Base-by-base conservation (phyloP, 64 coral and sea anemone genomes). In the Montipora capricornis region DNA sequence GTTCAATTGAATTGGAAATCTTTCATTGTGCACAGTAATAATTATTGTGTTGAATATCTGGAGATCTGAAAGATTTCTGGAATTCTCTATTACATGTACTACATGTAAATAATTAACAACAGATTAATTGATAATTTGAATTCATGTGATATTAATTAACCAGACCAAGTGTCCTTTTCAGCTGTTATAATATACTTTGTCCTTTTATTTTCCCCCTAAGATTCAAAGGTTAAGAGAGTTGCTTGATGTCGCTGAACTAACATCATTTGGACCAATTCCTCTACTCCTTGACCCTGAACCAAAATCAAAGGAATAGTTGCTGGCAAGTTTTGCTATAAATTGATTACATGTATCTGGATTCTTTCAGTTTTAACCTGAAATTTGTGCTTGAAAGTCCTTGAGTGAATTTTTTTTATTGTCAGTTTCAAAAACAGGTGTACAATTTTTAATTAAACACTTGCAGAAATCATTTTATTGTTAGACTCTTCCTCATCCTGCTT, bases 301-400 rank as follows among this genome's bases (percentile, higher is more conserved):
- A 94, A 94, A 80, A 99, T 99, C 62, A 96, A 94, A 57, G 98
- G 95, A 37, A 89, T 99, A 24, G 51, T 96, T n/a, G 89, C 93
- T 70, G 98, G 98, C 76, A 94, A 83, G 10, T 79, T 37, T 37
- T 50, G 83, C 87, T 14, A 91, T 90, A 49, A 94, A 88, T 95
- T 90, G 87, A 68, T 87, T 47, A 5, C 20, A 20, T 44, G 53
- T 57, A 37, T 37, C 37, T 37, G 37, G 6, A 11, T 5, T 57
- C 53, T 57, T 57, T 57, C 11, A 57, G 53, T 57, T 57, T 57
- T 11, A 57, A 57, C 0, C 53, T 8, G 53, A 8, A 57, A 57
- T 8, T 57, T 16, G 20, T 52, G 80, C 26, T 61, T 52, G 17
- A 61, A 61, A 20, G 37, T 37, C 37, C 37, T 37, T 37, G 37